Evolutionary conservation across 2,113 vertebrate genomes (phyloP), one percentile per base, ranked within the genome.

Genomic region (Pelobates fuscus): DNA sequence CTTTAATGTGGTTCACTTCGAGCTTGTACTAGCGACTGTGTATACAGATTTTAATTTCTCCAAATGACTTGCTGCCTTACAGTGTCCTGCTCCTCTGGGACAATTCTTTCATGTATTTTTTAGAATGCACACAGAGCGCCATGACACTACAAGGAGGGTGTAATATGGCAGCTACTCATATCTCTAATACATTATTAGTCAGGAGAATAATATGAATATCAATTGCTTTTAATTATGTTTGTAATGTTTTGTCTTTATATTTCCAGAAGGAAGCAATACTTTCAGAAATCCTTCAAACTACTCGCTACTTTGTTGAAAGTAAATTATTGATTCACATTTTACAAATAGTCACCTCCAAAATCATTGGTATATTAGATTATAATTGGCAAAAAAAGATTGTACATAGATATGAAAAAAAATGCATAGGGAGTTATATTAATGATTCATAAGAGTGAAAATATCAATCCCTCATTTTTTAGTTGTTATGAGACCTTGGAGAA

Each of bases 21-120:
- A 71, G 81, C 86, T 86, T 88, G 81, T 85, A 83, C 86, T 81
- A 86, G 72, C 79, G 81, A 32, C 79, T 82, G 80, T 26, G 63
- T 46, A 82, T 82, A 78, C 66, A 71, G 81, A 78, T 85, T 77
- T 76, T 67, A 60, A 82, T 84, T 89, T 83, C 81, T 80, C 79
- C 81, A 86, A 85, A 88, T 87, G 79, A 70, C 82, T 77, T 32
- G 0, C 78, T 58, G 79, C 70, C 81, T 86, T 82, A 77, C 78
- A 83, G 83, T 86, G 84, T 82, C 79, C 67, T 60, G 71, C 57
- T 84, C 82, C 83, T 86, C 1, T 0, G 81, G 71, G 81, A 84
- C 80, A 78, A 75, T 63, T 67, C 82, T 86, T 85, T 83, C 70
- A 77, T 71, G 71, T 82, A 74, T 78, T 85, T 87, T 80, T 86